phyloP scores from a whole-genome alignment of 2,888 invertebrate species.

The Ferdinandea cuprea region DNA sequence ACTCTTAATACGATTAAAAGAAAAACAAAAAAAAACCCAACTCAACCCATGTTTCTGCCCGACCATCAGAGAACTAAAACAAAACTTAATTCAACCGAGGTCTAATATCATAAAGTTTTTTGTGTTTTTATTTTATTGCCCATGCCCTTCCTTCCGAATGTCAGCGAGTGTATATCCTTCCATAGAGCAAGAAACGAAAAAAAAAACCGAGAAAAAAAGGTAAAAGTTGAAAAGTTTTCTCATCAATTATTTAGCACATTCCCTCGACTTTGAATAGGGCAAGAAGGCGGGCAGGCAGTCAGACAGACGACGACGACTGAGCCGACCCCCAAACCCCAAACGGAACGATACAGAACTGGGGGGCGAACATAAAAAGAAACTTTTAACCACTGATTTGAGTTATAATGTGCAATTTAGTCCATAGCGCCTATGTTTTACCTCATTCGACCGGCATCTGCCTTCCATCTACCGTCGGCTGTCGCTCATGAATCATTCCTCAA shows the following conservation, averaged over 20 bases:
- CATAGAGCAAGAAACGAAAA: neutral
- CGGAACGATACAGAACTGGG: neutral
- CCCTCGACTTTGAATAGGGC: conserved; percentile 21
- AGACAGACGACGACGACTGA: neutral
- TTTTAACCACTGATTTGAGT: conserved; percentile 69
- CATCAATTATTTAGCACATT: conserved; percentile 73
- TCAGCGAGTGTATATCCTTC: conserved; percentile 6
- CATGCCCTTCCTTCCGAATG: conserved; percentile 3
- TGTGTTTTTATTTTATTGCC: conserved; percentile 58
- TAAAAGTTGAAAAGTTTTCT: conserved; percentile 71
- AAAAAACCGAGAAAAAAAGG: conserved; percentile 44
- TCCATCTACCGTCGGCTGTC: conserved; percentile 19
- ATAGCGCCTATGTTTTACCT: conserved; percentile 47
- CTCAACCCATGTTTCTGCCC: conserved; percentile 22
- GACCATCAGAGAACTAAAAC: conserved; percentile 48
- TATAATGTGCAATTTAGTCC: conserved; percentile 72
- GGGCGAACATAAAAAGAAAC: conserved; percentile 35
- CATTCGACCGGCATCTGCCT: conserved; percentile 25
- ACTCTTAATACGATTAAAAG: conserved; percentile 66
- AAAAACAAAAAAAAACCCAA: conserved; percentile 29
- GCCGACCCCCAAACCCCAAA: neutral
- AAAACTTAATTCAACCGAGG: conserved; percentile 67
- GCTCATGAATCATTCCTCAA: conserved; percentile 61
- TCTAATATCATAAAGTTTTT: conserved; percentile 64
- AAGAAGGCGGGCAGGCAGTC: neutral